These are phyloP conservation scores for Hephaestus fuliginosus DNA, from an alignment of 2,797 vertebrate genomes.

Conservation along the genomic window DNA sequence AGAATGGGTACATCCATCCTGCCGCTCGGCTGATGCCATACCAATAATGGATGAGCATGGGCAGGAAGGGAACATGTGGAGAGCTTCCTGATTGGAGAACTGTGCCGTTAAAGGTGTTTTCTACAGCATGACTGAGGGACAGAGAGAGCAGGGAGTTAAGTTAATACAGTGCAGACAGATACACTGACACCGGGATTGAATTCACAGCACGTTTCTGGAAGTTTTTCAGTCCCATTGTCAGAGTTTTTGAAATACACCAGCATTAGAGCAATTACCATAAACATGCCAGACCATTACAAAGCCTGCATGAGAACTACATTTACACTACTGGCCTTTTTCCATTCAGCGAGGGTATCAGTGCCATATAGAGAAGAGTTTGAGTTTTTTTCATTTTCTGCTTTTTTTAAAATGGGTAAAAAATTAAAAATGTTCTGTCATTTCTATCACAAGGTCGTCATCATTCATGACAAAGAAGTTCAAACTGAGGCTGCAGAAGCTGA, in stretches of 20 bases:
- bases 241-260: constrained; percentile 6
- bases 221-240: not conserved
- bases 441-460: not conserved
- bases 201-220: not conserved
- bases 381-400: not conserved
- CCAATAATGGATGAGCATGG: constrained; percentile 55
- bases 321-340: not conserved
- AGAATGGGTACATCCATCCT: constrained; percentile 44
- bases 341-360: not conserved
- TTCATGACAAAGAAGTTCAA: no score
- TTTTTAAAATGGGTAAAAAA: not conserved
- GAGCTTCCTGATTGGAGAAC: constrained; percentile 38
- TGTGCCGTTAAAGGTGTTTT: constrained; percentile 20
- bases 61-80: constrained; percentile 42
- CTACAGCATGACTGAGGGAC: constrained; percentile 3
- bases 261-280: not conserved
- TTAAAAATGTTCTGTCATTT: no score
- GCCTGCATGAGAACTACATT: not conserved
- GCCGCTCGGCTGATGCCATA: constrained; percentile 22
- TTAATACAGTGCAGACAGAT: constrained; percentile 6
- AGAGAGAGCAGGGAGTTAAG: not conserved
- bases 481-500: not conserved
- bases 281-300: not conserved
- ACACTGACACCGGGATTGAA: not conserved
- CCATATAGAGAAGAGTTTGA: not conserved